Conservation (phyloP, 2,797 vertebrate genomes). For the Ceryle rudis region DNA sequence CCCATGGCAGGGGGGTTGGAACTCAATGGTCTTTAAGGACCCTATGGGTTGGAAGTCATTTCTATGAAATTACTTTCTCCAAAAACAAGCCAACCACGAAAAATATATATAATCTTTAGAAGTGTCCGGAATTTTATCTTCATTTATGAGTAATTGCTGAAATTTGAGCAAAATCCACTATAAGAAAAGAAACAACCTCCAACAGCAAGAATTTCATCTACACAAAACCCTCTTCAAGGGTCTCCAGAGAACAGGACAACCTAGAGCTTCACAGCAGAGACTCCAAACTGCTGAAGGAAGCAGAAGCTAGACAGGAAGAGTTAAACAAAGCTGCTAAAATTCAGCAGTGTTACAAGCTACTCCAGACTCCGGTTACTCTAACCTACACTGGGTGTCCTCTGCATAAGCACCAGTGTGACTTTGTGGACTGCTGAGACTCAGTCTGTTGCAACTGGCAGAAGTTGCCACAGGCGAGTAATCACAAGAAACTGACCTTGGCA, state of each 20-base stretch:
- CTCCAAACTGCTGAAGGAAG: neutral
- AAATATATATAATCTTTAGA: neutral
- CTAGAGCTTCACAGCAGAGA: rapidly evolving
- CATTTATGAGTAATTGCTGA: neutral
- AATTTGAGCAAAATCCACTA: neutral
- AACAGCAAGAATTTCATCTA: neutral
- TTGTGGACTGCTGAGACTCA: constrained; percentile 78
- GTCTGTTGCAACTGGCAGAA: constrained; percentile 80
- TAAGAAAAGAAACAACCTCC: neutral
- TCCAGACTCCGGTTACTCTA: constrained; percentile 51
- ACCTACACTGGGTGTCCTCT: constrained; percentile 73
- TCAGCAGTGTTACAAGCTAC: constrained; percentile 34
- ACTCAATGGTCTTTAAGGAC: too few relatives aligned
- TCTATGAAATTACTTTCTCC: neutral
- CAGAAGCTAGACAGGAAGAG: neutral
- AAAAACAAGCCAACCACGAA: neutral
- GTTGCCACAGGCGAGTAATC: constrained; percentile 76
- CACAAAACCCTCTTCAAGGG: neutral
- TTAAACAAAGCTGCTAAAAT: constrained; percentile 70
- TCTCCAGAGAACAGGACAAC: neutral
- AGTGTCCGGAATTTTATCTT: neutral
- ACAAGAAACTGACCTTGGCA: constrained; percentile 82
- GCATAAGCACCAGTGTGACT: constrained; percentile 75
- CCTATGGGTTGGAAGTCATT: too few relatives aligned
- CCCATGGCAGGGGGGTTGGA: too few relatives aligned